phyloP scores from a whole-genome alignment of 2,888 invertebrate species.

The Linnaemya vulpina region DNA sequence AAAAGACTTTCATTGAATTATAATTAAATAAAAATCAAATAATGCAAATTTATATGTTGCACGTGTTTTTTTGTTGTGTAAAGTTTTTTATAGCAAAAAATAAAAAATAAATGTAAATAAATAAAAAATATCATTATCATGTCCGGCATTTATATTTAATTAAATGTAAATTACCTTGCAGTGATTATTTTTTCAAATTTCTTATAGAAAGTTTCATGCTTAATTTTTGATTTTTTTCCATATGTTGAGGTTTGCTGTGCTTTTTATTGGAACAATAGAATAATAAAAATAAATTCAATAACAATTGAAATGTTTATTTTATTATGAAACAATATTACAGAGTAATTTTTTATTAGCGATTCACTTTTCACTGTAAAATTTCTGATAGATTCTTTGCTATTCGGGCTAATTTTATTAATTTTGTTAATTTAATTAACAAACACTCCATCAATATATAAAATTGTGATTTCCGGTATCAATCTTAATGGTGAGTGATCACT shows the following conservation, averaged over 20 bases:
- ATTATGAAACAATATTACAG: slow-evolving; percentile 30
- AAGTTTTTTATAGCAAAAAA: background rate
- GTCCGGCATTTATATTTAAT: slow-evolving; percentile 50
- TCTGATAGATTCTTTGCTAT: background rate
- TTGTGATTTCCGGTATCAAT: too few species aligned
- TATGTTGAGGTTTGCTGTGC: background rate
- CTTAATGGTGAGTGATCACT: background rate
- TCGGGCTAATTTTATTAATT: too few species aligned
- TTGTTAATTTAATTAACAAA: too few species aligned
- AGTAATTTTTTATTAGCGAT: background rate
- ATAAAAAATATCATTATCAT: slow-evolving; percentile 28
- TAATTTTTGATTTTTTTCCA: background rate
- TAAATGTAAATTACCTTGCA: slow-evolving; percentile 47
- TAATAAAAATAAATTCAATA: slow-evolving; percentile 40
- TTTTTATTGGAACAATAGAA: slow-evolving; percentile 28
- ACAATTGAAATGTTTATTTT: slow-evolving; percentile 34
- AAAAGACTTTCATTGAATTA: slow-evolving; percentile 10
- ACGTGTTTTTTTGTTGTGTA: slow-evolving; percentile 25
- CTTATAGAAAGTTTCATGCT: background rate
- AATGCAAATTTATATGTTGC: background rate
- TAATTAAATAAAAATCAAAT: slow-evolving; percentile 20
- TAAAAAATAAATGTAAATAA: too few species aligned
- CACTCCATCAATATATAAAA: too few species aligned
- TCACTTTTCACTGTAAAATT: too few species aligned
- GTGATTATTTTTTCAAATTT: slow-evolving; percentile 21